Percentiles rank a stretch among this genome's conserved stretches.
phyloP scores from a whole-genome alignment of 2,113 vertebrate species.

The Indicator maculatus region DNA sequence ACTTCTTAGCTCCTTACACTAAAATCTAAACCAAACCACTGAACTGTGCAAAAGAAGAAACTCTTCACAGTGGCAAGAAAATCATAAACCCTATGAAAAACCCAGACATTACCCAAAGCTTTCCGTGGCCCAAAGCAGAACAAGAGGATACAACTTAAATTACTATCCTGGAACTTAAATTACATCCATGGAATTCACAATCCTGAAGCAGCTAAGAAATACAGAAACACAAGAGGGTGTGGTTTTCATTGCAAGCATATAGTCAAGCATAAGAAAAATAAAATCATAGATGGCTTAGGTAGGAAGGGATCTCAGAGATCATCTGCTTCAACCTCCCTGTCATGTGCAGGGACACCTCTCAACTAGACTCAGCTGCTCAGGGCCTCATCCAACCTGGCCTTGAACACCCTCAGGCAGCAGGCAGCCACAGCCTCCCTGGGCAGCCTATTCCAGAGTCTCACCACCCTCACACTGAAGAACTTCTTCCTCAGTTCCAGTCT shows the following conservation, averaged over 20 bases:
- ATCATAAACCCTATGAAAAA: neutral
- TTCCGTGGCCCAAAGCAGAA: neutral
- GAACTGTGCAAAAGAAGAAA: neutral
- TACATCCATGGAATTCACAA: neutral
- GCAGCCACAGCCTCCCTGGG: too few relatives aligned
- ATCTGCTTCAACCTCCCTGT: too few relatives aligned
- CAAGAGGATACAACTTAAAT: neutral
- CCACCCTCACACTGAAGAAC: too few relatives aligned
- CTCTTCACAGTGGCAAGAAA: neutral
- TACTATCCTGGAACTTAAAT: neutral
- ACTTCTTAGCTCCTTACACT: neutral
- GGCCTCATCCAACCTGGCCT: too few relatives aligned
- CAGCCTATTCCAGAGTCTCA: too few relatives aligned
- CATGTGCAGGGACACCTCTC: too few relatives aligned
- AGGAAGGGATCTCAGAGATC: too few relatives aligned
- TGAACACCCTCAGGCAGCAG: too few relatives aligned
- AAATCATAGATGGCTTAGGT: neutral
- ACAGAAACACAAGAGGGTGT: neutral
- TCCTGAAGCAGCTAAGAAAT: neutral
- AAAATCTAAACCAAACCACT: rapidly evolving
- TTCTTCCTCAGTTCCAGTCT: too few relatives aligned
- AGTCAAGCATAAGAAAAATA: neutral
- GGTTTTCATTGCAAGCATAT: neutral
- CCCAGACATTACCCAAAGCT: neutral
- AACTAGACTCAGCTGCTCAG: too few relatives aligned